A percentile compares a stretch with the other conserved stretches of the same genome.
Conservation (phyloP, 2,113 vertebrate species). For the Ceyx cyanopectus region DNA sequence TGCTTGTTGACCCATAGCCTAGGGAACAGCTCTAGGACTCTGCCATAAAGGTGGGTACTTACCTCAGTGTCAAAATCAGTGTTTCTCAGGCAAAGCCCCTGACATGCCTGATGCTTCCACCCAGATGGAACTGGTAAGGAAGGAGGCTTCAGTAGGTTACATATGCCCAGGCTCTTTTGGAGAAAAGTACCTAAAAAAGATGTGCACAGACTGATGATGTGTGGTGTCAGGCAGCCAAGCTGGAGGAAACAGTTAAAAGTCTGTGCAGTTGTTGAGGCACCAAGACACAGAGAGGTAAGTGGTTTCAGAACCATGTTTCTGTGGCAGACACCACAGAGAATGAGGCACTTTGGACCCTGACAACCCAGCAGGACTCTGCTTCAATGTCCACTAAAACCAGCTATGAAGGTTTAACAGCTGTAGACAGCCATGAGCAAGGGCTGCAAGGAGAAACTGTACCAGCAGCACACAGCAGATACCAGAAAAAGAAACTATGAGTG, state of each 20-base stretch:
- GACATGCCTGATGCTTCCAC: not conserved
- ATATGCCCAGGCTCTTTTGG: not conserved
- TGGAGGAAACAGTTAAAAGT: not conserved
- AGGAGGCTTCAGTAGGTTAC: not conserved
- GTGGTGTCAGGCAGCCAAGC: not conserved
- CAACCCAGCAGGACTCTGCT: too few species aligned
- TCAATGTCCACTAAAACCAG: too few species aligned
- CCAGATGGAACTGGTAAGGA: not conserved
- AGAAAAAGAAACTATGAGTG: too few species aligned
- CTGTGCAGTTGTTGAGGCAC: not conserved
- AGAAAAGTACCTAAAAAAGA: not conserved
- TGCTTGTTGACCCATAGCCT: not conserved
- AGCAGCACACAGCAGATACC: too few species aligned
- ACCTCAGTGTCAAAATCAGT: too few species aligned
- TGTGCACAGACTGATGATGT: not conserved
- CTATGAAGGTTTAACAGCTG: not conserved
- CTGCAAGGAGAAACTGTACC: too few species aligned
- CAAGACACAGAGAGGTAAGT: too few species aligned
- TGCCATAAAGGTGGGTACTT: too few species aligned
- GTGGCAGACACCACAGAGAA: too few species aligned
- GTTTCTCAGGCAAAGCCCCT: not conserved
- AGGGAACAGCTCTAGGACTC: not conserved
- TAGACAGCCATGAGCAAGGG: too few species aligned
- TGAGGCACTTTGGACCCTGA: too few species aligned
- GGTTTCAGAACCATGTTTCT: too few species aligned